Base-by-base conservation (phyloP, 2,797 vertebrate species). In the Carduelis carduelis region DNA sequence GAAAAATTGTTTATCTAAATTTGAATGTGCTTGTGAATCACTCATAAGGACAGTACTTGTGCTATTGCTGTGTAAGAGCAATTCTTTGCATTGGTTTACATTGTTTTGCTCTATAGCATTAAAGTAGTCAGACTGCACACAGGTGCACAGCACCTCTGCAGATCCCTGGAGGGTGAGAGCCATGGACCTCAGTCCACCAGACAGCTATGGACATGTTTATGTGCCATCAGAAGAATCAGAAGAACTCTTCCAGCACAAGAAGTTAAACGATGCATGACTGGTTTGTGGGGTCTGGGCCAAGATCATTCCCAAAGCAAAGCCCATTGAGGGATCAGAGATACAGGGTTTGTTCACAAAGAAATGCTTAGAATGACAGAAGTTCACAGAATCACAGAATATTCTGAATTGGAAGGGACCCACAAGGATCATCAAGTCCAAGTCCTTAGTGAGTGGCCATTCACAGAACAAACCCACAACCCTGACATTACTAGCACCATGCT, bases 1-100 rank as follows among this genome's bases (percentile, higher is more conserved):
- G 64, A 89, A 21, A 85, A 80, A 75, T 71, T 85, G 41, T 94
- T 93, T 81, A 19, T 93, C 47, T 92, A 35, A 94, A 87, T 91
- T 85, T 83, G 75, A 82, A 91, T 95, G 69, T 90, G 65, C 87
- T 90, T 90, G 61, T 68, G 76, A 90, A 53, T 86, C 83, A 80
- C 59, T 82, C 76, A 14, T 43, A 66, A 74, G 69, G 65, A 59
- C 61, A 39, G 56, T 93, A 22, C 47, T 68, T 76, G 50, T 86
- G 46, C 69, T 93, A 8, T 63, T 89, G 46, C 68, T 80, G 37
- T 87, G 75, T 55, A 60, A 77, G 49, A 89, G 56, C 78, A 93
- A 87, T 95, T 90, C 65, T 89, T 94, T 96, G 44, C 75, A 32
- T 70, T 83, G 77, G 12, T 93, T 79, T 74, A 18, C 44, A 21